These are phyloP conservation scores for Ceraclea dissimilis DNA, from an alignment of 2,888 invertebrate species.

Conservation along the genomic window DNA sequence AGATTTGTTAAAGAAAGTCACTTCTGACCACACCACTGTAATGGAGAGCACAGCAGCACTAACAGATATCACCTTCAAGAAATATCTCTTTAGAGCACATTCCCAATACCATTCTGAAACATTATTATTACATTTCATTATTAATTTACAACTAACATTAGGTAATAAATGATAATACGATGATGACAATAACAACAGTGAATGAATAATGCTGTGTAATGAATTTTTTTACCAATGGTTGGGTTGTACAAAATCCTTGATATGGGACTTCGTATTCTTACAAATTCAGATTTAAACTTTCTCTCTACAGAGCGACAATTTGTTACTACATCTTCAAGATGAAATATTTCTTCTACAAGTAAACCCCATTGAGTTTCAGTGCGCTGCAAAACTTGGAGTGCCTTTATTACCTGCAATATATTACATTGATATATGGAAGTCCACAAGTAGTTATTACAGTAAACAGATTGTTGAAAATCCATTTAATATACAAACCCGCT, in stretches of 20 bases:
- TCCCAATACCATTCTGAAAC: slow-evolving; percentile 95
- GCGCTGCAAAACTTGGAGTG: slow-evolving; percentile 83
- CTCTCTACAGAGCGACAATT: slow-evolving; percentile 58
- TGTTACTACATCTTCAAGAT: slow-evolving; percentile 80
- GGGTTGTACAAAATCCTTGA: slow-evolving; percentile 58
- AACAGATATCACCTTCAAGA: slow-evolving; percentile 65
- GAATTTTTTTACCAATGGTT: slow-evolving; percentile 45
- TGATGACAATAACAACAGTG: neutral
- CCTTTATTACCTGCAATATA: slow-evolving; percentile 63
- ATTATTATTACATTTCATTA: slow-evolving; percentile 9
- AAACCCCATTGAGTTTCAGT: slow-evolving; percentile 93
- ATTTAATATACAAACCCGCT: slow-evolving; percentile 54
- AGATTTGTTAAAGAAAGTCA: slow-evolving; percentile 89
- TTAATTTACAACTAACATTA: slow-evolving; percentile 1
- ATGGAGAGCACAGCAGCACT: slow-evolving; percentile 71
- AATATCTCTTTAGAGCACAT: slow-evolving; percentile 71
- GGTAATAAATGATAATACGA: neutral
- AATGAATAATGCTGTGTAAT: neutral
- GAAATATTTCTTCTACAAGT: slow-evolving; percentile 69
- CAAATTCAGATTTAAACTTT: slow-evolving; percentile 63
- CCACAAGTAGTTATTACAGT: too few relatives aligned
- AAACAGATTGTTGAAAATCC: neutral
- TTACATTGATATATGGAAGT: too few relatives aligned
- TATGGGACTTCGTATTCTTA: slow-evolving; percentile 51
- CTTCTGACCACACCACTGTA: slow-evolving; percentile 98